phyloP scores from a whole-genome alignment of 2,797 vertebrate genomes.

The Tadarida brasiliensis region DNA sequence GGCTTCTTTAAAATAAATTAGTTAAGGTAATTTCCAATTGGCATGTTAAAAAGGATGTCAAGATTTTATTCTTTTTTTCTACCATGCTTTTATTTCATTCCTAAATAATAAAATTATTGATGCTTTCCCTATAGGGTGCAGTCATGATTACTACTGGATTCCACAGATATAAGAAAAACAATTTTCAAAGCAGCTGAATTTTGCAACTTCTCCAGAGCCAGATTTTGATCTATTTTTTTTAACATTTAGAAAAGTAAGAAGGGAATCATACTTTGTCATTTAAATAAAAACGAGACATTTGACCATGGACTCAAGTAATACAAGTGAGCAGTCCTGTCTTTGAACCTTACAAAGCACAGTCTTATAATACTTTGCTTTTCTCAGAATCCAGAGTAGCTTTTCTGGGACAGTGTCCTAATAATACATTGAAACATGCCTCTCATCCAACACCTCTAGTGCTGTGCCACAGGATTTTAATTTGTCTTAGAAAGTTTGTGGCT shows the following conservation, averaged over 20 bases:
- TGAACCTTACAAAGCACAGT: not conserved
- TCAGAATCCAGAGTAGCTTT: conserved; percentile 25
- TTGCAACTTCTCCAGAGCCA: conserved; percentile 30
- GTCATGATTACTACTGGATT: conserved; percentile 8
- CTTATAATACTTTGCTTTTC: conserved; percentile 35
- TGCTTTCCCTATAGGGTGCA: not conserved
- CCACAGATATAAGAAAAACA: conserved; percentile 22
- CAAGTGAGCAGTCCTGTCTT: not conserved
- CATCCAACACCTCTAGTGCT: not conserved
- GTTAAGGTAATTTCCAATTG: conserved; percentile 45
- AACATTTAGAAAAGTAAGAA: conserved; percentile 49
- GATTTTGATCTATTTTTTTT: conserved; percentile 38
- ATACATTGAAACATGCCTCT: not conserved
- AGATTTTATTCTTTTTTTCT: conserved; percentile 31
- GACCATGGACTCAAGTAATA: conserved; percentile 20
- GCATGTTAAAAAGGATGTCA: conserved; percentile 45
- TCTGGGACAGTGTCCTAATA: not conserved
- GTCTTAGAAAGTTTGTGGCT: conserved; percentile 4
- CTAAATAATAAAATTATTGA: conserved; percentile 23
- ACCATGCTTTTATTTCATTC: conserved; percentile 23
- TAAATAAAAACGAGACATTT: conserved; percentile 53
- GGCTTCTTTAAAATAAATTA: conserved; percentile 23
- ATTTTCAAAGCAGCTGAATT: conserved; percentile 21
- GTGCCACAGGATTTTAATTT: conserved; percentile 40
- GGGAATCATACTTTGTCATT: conserved; percentile 22